These are phyloP conservation scores for Trichomycterus rosablanca DNA, from an alignment of 2,113 vertebrate species.

Conservation along the genomic window DNA sequence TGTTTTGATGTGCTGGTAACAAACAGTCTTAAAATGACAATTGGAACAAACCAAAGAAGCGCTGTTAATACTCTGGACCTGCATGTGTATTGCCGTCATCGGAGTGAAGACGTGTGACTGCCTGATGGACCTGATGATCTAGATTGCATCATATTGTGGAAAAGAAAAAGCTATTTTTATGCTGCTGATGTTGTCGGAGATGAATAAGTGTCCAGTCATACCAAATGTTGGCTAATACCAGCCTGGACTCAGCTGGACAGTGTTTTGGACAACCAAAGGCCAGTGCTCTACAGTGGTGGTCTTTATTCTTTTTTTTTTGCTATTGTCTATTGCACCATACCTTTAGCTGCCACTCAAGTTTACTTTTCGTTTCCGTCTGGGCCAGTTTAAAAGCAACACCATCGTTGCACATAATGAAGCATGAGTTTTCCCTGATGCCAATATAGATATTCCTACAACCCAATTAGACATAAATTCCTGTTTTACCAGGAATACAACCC, in stretches of 20 bases:
- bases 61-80: background rate
- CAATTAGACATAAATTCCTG: slow-evolving; percentile 30
- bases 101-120: background rate
- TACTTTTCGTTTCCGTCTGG: slow-evolving; percentile 2
- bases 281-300: background rate
- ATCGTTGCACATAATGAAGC: slow-evolving; percentile 37
- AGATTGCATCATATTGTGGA: background rate
- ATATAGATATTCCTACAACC: slow-evolving; percentile 34
- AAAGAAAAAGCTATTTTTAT: background rate
- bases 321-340: slow-evolving; percentile 14
- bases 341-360: slow-evolving; percentile 1
- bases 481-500: slow-evolving; percentile 35
- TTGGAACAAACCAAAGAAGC: slow-evolving; percentile 3
- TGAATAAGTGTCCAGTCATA: slow-evolving; percentile 21
- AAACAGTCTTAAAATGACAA: background rate
- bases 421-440: slow-evolving; percentile 24
- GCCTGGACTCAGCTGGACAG: slow-evolving; percentile 3
- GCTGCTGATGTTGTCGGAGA: slow-evolving; percentile 14
- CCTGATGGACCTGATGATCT: background rate
- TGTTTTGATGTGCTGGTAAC: no score
- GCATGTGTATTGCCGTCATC: background rate
- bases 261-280: slow-evolving; percentile 12
- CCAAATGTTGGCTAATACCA: slow-evolving; percentile 29
- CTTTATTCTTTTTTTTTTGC: background rate
- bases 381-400: slow-evolving; percentile 8